A percentile compares a stretch with the other conserved stretches of the same genome.
These are phyloP conservation scores for Caranx melampygus DNA, from an alignment of 2,113 vertebrate species.

Conservation along the genomic window DNA sequence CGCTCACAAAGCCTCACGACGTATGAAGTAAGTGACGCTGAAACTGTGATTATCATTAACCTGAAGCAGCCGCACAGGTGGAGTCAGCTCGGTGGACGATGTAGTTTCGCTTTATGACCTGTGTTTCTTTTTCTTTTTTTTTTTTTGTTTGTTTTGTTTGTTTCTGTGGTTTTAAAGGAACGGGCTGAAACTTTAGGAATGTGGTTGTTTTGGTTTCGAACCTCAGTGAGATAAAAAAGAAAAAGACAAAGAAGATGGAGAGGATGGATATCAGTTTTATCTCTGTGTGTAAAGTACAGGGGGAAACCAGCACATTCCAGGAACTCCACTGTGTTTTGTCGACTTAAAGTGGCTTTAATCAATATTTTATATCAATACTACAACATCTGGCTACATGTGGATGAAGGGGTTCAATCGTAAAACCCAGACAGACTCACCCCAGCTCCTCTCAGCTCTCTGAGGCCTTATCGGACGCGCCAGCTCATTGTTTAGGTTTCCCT, in stretches of 20 bases:
- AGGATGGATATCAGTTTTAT: neutral
- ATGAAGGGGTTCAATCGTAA: neutral
- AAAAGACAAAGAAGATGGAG: neutral
- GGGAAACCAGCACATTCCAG: slow-evolving; percentile 3
- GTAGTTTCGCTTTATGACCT: neutral
- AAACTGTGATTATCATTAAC: slow-evolving; percentile 51
- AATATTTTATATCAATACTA: neutral
- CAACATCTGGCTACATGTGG: neutral
- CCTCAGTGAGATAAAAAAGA: neutral
- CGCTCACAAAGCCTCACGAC: slow-evolving; percentile 43
- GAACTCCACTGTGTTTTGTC: neutral
- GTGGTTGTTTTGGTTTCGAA: neutral
- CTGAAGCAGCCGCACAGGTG: neutral
- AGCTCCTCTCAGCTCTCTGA: neutral
- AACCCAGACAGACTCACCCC: neutral
- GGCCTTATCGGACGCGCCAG: neutral
- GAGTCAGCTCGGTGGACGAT: slow-evolving; percentile 4
- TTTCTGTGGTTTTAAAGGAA: slow-evolving; percentile 43
- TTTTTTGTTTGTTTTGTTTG: neutral
- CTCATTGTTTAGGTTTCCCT: neutral
- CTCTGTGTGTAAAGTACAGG: neutral
- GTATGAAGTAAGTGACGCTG: slow-evolving; percentile 41
- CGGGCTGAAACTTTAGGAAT: slow-evolving; percentile 3
- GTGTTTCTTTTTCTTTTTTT: slow-evolving; percentile 6
- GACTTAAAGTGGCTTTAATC: neutral